Percentiles rank a stretch among this genome's conserved stretches.
phyloP scores from a whole-genome alignment of 2,113 vertebrate species.

The Henicopernis longicauda region DNA sequence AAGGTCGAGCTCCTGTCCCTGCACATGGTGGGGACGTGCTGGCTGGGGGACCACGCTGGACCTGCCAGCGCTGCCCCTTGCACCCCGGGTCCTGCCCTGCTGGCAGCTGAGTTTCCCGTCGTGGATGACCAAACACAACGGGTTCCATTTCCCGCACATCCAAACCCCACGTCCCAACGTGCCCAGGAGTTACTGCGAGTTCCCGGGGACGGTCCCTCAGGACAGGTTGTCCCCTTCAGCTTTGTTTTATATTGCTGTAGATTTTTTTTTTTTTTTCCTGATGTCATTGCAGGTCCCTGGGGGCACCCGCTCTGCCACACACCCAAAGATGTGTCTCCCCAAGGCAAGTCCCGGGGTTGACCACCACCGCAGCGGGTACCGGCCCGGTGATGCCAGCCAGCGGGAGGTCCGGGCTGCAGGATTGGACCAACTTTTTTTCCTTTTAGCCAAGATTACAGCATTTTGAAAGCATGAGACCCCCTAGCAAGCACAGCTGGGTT shows the following conservation, averaged over 20 bases:
- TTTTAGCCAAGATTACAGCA: neutral
- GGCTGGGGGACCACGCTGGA: neutral
- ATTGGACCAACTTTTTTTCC: neutral
- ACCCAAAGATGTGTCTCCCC: neutral
- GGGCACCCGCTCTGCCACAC: neutral
- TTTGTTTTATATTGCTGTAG: neutral
- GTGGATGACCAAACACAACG: neutral
- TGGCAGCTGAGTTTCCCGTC: neutral
- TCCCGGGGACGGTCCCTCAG: rapidly evolving
- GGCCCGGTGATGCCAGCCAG: neutral
- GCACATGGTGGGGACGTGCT: neutral
- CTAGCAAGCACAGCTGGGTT: neutral
- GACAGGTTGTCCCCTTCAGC: neutral
- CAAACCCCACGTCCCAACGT: rapidly evolving
- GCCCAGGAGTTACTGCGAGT: neutral
- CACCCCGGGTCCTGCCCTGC: neutral
- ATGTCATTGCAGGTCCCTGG: neutral
- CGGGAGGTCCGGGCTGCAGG: neutral
- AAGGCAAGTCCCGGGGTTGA: neutral
- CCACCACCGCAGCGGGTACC: neutral
- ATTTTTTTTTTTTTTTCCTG: neutral
- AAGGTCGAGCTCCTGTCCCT: neutral
- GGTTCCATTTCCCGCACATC: neutral
- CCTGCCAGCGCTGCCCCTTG: neutral
- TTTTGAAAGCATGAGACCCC: neutral